Percentiles rank a stretch among this genome's conserved stretches.
phyloP scores from a whole-genome alignment of 2,797 vertebrate genomes.

The Neosilurus hyrtlii region DNA sequence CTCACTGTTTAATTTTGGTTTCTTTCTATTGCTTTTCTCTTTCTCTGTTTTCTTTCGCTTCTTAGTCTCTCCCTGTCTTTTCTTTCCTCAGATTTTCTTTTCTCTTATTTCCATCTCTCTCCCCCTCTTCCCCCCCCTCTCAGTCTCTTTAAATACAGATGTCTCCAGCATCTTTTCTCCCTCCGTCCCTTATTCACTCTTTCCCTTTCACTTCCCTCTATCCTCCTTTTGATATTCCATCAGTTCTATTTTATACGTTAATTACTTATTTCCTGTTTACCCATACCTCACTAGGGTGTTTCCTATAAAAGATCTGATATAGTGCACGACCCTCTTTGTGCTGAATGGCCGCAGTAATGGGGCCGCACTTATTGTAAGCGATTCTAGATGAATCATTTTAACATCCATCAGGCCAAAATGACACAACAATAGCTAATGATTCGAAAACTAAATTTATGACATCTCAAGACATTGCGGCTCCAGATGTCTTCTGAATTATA shows the following conservation, averaged over 20 bases:
- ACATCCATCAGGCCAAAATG: conserved; percentile 29
- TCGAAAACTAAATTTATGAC: conserved; percentile 29
- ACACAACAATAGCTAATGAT: conserved; percentile 19
- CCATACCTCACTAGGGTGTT: conserved; percentile 4
- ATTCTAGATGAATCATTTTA: conserved; percentile 16
- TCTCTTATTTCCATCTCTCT: not conserved
- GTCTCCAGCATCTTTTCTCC: not conserved
- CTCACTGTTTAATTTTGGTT: not conserved
- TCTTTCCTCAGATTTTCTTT: not conserved
- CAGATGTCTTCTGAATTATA: conserved; percentile 36
- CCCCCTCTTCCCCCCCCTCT: not conserved
- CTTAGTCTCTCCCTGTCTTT: not conserved
- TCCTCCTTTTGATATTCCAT: conserved; percentile 30
- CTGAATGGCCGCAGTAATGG: conserved; percentile 5
- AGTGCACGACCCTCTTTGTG: conserved; percentile 13
- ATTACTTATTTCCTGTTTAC: conserved; percentile 34
- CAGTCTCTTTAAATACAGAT: not conserved
- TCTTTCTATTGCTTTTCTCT: not conserved
- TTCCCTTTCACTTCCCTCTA: not conserved
- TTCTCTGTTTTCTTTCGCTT: not conserved
- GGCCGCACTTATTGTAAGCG: not conserved
- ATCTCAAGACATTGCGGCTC: conserved; percentile 8
- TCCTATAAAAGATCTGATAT: conserved; percentile 16
- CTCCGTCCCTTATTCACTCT: not conserved
- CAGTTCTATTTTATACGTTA: conserved; percentile 16